Base-by-base conservation (phyloP, 2,113 vertebrate genomes). In the Etheostoma cragini region DNA sequence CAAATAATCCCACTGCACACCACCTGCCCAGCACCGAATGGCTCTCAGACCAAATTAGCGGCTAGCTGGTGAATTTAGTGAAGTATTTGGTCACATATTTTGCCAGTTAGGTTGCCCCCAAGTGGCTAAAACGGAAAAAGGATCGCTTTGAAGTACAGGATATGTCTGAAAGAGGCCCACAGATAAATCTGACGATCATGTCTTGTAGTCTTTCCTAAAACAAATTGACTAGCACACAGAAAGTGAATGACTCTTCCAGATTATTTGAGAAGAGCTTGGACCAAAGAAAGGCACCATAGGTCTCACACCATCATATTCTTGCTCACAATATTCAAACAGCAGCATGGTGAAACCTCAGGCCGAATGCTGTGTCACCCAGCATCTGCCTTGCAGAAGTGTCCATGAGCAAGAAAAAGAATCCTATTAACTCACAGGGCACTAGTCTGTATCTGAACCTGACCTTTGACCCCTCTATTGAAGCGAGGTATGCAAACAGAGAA, bases 371-470 rank as follows among this genome's bases (percentile, higher is more conserved):
- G n/a, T 46, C 53, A 57, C 5, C 16, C 52, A 24, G 33, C 35
- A 70, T 42, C 35, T 56, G 52, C 68, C 52, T 42, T 42, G 38
- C 38, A 42, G 16, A 45, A 57, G 35, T 10, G 69, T 47, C 24
- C 21, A 6, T 69, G 14, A 72, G 7, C 17, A 33, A 63, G 17
- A 24, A 50, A 50, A 1, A 30, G 47, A 26, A 21, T 26, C 16
- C 6, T 7, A 19, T 42, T 17, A 46, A 2, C 56, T 62, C 58
- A 30, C 0, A 12, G 10, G 21, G 24, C 54, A 1, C 17, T 24
- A 5, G 6, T 62, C 49, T 78, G 33, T 19, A n/a, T 4, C 26
- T 49, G 72, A 77, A 26, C 67, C 73, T 71, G 67, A 77, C 66
- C 58, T 71, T 57, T 71, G 67, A 72, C 67, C 73, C 76, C 45